Evolutionary conservation across 2,113 vertebrate genomes (phyloP).

Genomic region (Bubo scandiacus): DNA sequence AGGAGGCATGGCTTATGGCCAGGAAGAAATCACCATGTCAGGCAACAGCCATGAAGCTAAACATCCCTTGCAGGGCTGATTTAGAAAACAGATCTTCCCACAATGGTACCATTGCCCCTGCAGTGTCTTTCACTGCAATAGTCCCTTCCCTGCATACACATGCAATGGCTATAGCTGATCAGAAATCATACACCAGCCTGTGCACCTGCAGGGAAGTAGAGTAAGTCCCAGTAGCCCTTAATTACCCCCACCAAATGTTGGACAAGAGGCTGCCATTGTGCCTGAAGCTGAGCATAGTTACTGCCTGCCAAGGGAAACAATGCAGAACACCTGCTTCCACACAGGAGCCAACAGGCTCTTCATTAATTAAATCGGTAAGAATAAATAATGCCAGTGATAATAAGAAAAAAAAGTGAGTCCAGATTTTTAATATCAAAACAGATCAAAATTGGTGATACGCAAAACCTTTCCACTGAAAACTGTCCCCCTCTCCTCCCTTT

Average conservation of each 20-base stretch:
- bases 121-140: background rate
- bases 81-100: background rate
- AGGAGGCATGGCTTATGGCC: background rate
- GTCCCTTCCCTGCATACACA: background rate
- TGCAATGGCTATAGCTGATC: background rate
- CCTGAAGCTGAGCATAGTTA: background rate
- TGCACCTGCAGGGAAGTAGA: background rate
- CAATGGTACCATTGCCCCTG: background rate
- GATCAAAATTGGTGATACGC: background rate
- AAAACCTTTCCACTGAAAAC: background rate
- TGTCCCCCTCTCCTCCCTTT: background rate
- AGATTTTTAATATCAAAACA: conserved; percentile 22
- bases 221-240: background rate
- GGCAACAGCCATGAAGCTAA: background rate
- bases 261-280: background rate
- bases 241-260: background rate
- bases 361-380: conserved; percentile 25
- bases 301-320: background rate
- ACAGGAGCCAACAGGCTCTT: background rate
- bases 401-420: background rate
- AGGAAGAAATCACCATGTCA: background rate
- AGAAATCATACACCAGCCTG: background rate
- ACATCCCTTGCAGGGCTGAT: background rate
- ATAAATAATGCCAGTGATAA: background rate
- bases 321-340: background rate